Conservation (phyloP, 2,113 vertebrate genomes). For the Cebidichthys violaceus region DNA sequence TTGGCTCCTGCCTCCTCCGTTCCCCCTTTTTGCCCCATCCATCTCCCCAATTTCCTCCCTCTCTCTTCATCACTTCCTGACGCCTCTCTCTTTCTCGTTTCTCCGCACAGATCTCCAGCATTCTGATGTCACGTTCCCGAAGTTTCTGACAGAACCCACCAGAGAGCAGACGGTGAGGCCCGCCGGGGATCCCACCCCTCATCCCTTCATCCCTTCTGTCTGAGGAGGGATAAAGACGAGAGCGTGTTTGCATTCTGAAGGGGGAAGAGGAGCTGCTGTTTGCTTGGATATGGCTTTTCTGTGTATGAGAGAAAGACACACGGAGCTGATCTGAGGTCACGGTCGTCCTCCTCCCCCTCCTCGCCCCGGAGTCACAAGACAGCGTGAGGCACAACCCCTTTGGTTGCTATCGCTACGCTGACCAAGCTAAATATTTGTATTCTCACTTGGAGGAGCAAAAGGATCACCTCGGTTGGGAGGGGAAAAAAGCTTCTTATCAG, state of each 20-base stretch:
- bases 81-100: conserved; percentile 34
- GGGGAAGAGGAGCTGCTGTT: conserved; percentile 13
- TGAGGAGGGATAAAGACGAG: conserved; percentile 18
- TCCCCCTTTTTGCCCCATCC: conserved; percentile 14
- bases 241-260: not conserved
- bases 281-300: conserved; percentile 50
- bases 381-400: conserved; percentile 44
- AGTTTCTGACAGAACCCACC: conserved; percentile 33
- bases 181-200: conserved; percentile 10
- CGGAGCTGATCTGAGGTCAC: conserved; percentile 64
- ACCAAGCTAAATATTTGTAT: conserved; percentile 48
- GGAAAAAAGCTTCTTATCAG: conserved; percentile 4
- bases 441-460: conserved; percentile 15
- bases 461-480: conserved; percentile 6
- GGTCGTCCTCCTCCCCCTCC: conserved; percentile 15
- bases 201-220: conserved; percentile 27
- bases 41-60: conserved; percentile 27
- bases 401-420: conserved; percentile 38
- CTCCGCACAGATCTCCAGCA: conserved; percentile 63
- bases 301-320: conserved; percentile 45
- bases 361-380: conserved; percentile 59
- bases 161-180: conserved; percentile 16
- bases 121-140: conserved; percentile 65
- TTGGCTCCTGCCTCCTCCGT: conserved; percentile 20
- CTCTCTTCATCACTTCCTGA: conserved; percentile 37